Evolutionary conservation across 2,113 vertebrate genomes (phyloP).

Genomic region (Elanus axillaris): DNA sequence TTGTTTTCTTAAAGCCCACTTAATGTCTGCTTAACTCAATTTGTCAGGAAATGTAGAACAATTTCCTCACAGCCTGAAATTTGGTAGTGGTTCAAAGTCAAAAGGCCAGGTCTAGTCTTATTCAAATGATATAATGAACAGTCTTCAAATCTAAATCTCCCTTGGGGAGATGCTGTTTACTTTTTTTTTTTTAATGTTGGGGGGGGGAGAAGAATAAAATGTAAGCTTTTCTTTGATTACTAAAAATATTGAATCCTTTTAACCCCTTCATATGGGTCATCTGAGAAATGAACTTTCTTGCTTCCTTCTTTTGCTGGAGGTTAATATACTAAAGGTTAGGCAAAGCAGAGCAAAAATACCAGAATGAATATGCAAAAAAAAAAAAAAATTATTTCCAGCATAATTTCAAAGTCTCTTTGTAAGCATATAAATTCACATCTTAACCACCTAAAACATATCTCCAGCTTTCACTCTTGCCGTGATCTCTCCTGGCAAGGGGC

Average conservation of each 20-base stretch:
- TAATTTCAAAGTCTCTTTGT: background rate
- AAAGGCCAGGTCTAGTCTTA: slow-evolving; percentile 86
- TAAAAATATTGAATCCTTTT: slow-evolving; percentile 66
- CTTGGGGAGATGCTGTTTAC: slow-evolving; percentile 77
- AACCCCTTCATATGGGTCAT: slow-evolving; percentile 37
- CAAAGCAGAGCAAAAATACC: slow-evolving; percentile 5
- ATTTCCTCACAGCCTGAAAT: slow-evolving; percentile 98
- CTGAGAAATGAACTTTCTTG: slow-evolving; percentile 53
- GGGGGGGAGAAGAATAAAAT: slow-evolving; percentile 46
- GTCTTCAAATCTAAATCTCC: slow-evolving; percentile 80
- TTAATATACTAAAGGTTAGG: slow-evolving; percentile 32
- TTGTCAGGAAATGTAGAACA: slow-evolving; percentile 99
- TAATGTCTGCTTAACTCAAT: slow-evolving; percentile 99
- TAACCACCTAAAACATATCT: background rate
- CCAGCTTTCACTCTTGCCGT: background rate
- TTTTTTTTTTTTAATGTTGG: slow-evolving; percentile 61
- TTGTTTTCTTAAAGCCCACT: slow-evolving; percentile 99
- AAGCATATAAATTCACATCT: background rate
- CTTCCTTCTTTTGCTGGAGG: slow-evolving; percentile 46
- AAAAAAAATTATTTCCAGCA: background rate
- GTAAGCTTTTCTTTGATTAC: slow-evolving; percentile 50
- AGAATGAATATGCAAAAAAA: background rate
- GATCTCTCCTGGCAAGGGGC: background rate
- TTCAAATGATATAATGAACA: slow-evolving; percentile 93
- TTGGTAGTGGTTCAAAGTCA: slow-evolving; percentile 92